Percentiles rank a stretch among this genome's conserved stretches.
These are phyloP conservation scores for Pachymerium ferrugineum DNA, from an alignment of 2,888 invertebrate species.

Conservation along the genomic window DNA sequence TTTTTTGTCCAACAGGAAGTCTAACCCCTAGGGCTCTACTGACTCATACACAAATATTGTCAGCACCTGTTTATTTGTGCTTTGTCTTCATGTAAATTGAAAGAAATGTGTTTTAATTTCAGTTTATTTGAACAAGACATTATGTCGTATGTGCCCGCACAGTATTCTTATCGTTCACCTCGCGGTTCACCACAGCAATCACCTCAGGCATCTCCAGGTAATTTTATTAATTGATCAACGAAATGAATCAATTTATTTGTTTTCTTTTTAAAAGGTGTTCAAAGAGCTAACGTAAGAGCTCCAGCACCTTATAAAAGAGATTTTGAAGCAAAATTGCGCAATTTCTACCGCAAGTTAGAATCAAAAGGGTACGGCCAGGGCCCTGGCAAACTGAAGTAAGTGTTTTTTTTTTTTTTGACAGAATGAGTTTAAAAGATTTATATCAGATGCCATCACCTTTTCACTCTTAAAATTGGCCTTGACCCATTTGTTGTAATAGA, in stretches of 20 bases:
- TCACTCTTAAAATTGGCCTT: background rate
- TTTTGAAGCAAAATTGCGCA: slow-evolving; percentile 89
- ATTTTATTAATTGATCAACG: slow-evolving; percentile 35
- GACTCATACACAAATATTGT: background rate
- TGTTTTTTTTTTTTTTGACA: slow-evolving; percentile 39
- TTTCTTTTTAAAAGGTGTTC: slow-evolving; percentile 40
- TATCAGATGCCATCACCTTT: background rate
- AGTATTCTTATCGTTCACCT: slow-evolving; percentile 51
- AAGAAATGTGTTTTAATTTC: slow-evolving; percentile 49
- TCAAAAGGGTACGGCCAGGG: slow-evolving; percentile 96
- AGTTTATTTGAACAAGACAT: slow-evolving; percentile 98
- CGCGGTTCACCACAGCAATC: slow-evolving; percentile 61
- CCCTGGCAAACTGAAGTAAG: slow-evolving; percentile 91
- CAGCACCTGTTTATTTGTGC: background rate
- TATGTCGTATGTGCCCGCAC: slow-evolving; percentile 87
- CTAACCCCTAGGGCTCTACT: background rate
- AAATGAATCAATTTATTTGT: background rate
- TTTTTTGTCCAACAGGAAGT: background rate
- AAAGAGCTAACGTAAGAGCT: slow-evolving; percentile 64
- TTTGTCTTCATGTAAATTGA: no score
- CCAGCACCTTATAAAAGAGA: slow-evolving; percentile 87
- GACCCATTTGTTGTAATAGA: background rate
- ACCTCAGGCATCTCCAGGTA: slow-evolving; percentile 73
- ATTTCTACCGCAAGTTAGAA: slow-evolving; percentile 90
- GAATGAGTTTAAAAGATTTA: background rate